Evolutionary conservation across 2,797 vertebrate species (phyloP).

Genomic region (Trachurus trachurus): DNA sequence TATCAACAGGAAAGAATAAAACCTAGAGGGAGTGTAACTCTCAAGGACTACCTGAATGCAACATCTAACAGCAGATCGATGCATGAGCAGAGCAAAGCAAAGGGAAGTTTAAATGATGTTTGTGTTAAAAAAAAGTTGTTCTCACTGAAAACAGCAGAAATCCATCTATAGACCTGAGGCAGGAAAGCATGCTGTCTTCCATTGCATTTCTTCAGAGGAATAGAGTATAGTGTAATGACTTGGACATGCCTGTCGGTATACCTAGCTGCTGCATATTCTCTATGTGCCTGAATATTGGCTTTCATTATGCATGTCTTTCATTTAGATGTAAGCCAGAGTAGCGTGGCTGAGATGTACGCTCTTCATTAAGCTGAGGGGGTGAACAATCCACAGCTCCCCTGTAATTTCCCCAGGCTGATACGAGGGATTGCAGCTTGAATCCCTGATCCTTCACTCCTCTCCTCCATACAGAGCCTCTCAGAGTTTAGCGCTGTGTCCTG

Average conservation of each 20-base stretch:
- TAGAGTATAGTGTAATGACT: background rate
- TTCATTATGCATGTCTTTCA: constrained; percentile 32
- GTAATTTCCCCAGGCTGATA: constrained; percentile 45
- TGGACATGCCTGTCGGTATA: background rate
- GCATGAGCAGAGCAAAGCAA: background rate
- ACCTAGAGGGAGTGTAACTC: background rate
- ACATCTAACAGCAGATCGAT: background rate
- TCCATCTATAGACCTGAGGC: background rate
- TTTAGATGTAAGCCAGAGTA: constrained; percentile 28
- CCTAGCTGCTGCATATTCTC: constrained; percentile 22
- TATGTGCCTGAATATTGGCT: constrained; percentile 4
- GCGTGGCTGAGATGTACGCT: constrained; percentile 14
- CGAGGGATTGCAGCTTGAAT: constrained; percentile 43
- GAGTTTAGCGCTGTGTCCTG: constrained; percentile 25
- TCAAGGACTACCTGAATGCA: background rate
- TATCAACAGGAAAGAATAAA: background rate
- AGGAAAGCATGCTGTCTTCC: background rate
- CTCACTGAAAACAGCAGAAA: background rate
- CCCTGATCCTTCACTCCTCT: constrained; percentile 25
- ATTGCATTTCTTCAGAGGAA: background rate
- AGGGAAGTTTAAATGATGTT: background rate
- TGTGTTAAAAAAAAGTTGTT: background rate
- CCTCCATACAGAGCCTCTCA: background rate
- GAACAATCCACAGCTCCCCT: constrained; percentile 24
- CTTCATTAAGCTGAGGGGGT: constrained; percentile 21